phyloP scores from a whole-genome alignment of 2,113 vertebrate species.

The Trichechus manatus region DNA sequence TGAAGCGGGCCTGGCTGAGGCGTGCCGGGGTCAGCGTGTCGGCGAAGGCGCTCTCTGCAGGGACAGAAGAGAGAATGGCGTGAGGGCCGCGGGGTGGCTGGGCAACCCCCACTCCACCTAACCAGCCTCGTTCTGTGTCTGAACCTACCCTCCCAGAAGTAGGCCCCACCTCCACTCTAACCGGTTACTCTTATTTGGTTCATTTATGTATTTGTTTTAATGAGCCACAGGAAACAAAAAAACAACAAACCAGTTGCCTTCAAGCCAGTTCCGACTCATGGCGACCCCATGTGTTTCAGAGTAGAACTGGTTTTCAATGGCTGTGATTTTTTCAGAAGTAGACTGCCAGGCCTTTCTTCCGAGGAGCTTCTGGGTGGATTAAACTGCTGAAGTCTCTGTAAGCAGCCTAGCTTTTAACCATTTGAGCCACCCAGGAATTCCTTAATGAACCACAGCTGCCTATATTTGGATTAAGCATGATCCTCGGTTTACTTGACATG shows the following conservation, averaged over 20 bases:
- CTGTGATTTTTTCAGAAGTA: not conserved
- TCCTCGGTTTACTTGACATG: not conserved
- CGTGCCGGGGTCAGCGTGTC: conserved; percentile 95
- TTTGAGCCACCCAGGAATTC: not conserved
- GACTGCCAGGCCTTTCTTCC: not conserved
- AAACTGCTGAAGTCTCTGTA: not conserved
- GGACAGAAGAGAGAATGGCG: conserved; percentile 34
- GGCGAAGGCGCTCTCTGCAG: conserved; percentile 95
- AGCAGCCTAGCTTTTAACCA: not conserved
- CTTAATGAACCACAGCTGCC: not conserved
- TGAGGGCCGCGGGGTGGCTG: not conserved
- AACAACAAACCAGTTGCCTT: not conserved
- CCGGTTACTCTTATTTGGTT: accelerated
- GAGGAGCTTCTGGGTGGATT: not conserved
- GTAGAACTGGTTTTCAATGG: not conserved
- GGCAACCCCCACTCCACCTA: not conserved
- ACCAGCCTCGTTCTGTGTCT: not conserved
- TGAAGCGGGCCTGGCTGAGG: conserved; percentile 94
- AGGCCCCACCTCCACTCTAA: accelerated
- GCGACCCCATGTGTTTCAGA: not conserved
- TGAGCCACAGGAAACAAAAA: not conserved
- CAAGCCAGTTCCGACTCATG: not conserved
- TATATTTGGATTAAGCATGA: not conserved
- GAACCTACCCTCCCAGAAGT: accelerated
- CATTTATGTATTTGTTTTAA: not conserved